Conservation (phyloP, 30 jellyfish, hydroid and myxozoan species). For the Cassiopea xamachana region DNA sequence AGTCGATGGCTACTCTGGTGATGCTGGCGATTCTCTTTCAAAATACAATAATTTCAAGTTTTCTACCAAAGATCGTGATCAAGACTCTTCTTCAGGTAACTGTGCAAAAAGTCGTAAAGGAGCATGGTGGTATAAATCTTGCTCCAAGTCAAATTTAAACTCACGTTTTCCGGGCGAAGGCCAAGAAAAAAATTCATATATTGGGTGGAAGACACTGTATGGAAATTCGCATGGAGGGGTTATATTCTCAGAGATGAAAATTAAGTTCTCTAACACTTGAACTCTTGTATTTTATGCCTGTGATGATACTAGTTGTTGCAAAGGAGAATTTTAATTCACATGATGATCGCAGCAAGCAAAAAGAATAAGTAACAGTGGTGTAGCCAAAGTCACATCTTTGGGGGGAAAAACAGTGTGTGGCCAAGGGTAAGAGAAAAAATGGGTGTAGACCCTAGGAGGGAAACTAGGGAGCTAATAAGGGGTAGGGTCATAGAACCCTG, state of each 20-base stretch:
- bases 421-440: no score
- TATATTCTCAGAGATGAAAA: conserved; percentile 19
- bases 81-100: conserved; percentile 22
- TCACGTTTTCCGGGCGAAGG: not conserved
- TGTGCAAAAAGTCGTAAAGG: conserved; percentile 30
- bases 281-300: no score
- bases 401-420: no score
- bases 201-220: not conserved
- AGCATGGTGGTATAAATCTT: conserved; percentile 51
- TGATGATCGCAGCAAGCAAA: no score
- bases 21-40: conserved; percentile 49
- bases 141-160: not conserved
- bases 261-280: not conserved
- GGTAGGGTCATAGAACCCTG: no score
- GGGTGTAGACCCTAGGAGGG: no score
- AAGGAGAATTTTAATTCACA: no score
- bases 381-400: no score
- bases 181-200: not conserved
- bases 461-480: no score
- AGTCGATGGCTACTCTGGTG: conserved; percentile 31
- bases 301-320: no score
- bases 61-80: conserved; percentile 51
- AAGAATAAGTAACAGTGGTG: no score
- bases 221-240: not conserved
- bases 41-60: conserved; percentile 21